Conservation (phyloP, 2,888 invertebrate genomes). For the Drosophila multiciliata region DNA sequence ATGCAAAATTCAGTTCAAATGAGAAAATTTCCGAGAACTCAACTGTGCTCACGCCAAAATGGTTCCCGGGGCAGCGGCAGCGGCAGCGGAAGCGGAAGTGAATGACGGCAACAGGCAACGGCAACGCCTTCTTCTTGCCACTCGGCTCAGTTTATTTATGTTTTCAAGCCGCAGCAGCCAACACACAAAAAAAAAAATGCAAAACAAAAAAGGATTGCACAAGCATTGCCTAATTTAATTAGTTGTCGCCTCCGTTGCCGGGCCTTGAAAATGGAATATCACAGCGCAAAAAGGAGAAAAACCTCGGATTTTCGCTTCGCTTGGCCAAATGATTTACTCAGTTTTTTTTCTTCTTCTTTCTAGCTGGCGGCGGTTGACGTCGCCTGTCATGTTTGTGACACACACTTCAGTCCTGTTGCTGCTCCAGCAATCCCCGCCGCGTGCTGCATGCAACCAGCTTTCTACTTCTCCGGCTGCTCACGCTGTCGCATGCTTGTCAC, state of each 20-base stretch:
- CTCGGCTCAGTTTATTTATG: constrained; percentile 66
- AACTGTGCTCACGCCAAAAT: constrained; percentile 74
- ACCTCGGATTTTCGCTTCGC: constrained; percentile 56
- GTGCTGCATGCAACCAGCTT: constrained; percentile 62
- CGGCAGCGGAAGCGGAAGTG: constrained; percentile 74
- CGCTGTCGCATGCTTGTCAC: constrained; percentile 55
- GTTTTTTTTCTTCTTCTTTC: constrained; percentile 23
- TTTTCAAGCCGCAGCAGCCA: constrained; percentile 63
- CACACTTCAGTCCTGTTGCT: constrained; percentile 69
- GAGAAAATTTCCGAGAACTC: constrained; percentile 59
- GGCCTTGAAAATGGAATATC: constrained; percentile 2
- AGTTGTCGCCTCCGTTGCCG: constrained; percentile 59
- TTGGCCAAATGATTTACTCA: constrained; percentile 73
- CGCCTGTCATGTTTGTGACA: constrained; percentile 79
- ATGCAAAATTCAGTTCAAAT: constrained; percentile 79
- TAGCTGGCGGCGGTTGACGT: constrained; percentile 73
- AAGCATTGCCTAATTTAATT: constrained; percentile 73
- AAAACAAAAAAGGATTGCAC: constrained; percentile 64
- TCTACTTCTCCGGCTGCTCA: not conserved
- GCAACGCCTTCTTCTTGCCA: constrained; percentile 5
- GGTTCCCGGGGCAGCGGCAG: constrained; percentile 75
- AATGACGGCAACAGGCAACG: constrained; percentile 49
- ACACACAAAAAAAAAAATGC: constrained; percentile 2
- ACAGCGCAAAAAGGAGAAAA: constrained; percentile 4
- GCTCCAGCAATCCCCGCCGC: constrained; percentile 41